Evolutionary conservation across 2,888 invertebrate genomes (phyloP).

Genomic region (Drosophila testacea): DNA sequence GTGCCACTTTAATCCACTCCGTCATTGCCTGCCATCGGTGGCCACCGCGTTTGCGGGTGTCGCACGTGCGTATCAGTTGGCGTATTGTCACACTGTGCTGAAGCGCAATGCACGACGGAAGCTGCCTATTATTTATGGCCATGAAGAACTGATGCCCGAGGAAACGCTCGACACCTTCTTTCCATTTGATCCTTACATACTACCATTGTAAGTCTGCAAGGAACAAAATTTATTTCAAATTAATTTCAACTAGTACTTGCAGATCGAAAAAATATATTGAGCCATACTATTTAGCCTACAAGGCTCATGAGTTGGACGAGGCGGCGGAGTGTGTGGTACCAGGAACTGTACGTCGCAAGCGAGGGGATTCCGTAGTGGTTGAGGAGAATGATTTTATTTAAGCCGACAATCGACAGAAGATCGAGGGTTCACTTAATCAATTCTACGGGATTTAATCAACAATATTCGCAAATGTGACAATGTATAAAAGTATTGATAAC

Average conservation of each 20-base stretch:
- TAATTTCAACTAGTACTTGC: background rate
- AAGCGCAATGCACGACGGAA: conserved; percentile 91
- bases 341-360: conserved; percentile 68
- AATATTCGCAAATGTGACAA: too few relatives aligned
- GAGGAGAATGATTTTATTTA: too few relatives aligned
- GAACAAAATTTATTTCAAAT: background rate
- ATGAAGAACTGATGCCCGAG: conserved; percentile 86
- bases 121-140: conserved; percentile 87
- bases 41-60: conserved; percentile 93
- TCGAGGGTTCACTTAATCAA: too few relatives aligned
- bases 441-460: too few relatives aligned
- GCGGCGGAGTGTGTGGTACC: conserved; percentile 17
- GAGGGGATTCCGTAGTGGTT: conserved; percentile 83
- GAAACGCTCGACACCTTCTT: conserved; percentile 90
- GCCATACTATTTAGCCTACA: conserved; percentile 57
- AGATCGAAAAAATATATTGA: conserved; percentile 84
- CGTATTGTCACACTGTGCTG: conserved; percentile 95
- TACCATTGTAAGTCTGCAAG: conserved; percentile 86
- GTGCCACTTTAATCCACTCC: conserved; percentile 94
- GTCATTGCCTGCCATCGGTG: conserved; percentile 91
- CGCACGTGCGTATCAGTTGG: conserved; percentile 93
- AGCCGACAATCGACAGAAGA: too few relatives aligned
- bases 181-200: conserved; percentile 95
- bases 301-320: conserved; percentile 70
- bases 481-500: too few relatives aligned